Evolutionary conservation across 2,797 vertebrate species (phyloP), one percentile per base, ranked within the genome.

Genomic region (Pangasius larnaudii): DNA sequence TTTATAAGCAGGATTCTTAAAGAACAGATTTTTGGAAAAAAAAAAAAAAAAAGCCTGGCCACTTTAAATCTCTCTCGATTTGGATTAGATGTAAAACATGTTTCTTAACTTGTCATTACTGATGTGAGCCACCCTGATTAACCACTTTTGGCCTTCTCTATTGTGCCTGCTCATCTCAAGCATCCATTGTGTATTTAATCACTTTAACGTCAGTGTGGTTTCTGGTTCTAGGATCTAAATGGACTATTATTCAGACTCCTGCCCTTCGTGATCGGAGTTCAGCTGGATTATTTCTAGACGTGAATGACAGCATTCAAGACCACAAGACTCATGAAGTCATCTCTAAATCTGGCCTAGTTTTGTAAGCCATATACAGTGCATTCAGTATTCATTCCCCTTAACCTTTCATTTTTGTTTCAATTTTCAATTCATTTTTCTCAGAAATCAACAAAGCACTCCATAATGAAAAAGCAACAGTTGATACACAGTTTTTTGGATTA

Each of bases 361-460:
- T 77, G 42, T 22, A 75, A 36, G 10, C n/a, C n/a, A 14, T 65
- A 65, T 56, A 77, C 51, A 36, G 33, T 81, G 33, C 33, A 61
- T 39, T 61, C 33, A 59, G 78, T 22, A 39, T 39, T 81, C 33
- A 59, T 59, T 59, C 22, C 33, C 5, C 14, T 24, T 59, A 33
- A 80, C 49, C 75, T 78, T 75, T 78, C 19, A 19, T 78, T 19
- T 22, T 78, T 78, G 56, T 8, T 16, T 18, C 33, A 16, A 33
- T 78, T 53, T 75, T 75, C 72, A 75, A 75, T 75, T 75, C 39
- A 42, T 74, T 77, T 78, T 30, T 10, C 75, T 78, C 22, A 33
- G 49, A 56, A 27, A 24, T 46, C 39, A 74, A 46, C 0, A 72
- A 53, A 78, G 14, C 51, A 33, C 2, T 78, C 16, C 16, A 78